phyloP scores from a whole-genome alignment of 2,888 invertebrate species.

The Drosophila emarginata region DNA sequence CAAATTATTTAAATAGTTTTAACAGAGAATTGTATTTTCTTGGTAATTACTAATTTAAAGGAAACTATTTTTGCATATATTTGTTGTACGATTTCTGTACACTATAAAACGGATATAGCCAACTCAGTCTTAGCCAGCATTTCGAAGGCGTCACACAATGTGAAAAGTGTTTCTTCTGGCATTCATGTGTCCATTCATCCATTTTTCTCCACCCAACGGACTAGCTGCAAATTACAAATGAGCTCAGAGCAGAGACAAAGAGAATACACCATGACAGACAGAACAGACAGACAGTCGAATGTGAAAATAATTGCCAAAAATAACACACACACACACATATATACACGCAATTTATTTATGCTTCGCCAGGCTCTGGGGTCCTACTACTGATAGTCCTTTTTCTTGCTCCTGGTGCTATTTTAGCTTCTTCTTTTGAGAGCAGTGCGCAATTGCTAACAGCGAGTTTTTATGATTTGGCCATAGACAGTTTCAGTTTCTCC shows the following conservation, averaged over 20 bases:
- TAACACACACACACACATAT: slow-evolving; percentile 39
- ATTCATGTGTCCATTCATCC: slow-evolving; percentile 6
- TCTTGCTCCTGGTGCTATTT: neutral
- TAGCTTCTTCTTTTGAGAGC: neutral
- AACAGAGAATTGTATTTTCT: neutral
- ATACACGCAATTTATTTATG: slow-evolving; percentile 65
- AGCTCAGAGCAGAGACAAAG: slow-evolving; percentile 47
- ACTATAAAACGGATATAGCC: neutral
- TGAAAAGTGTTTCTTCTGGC: slow-evolving; percentile 13
- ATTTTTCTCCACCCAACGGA: slow-evolving; percentile 22
- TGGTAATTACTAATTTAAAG: neutral
- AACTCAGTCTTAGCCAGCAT: neutral
- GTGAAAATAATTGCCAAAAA: slow-evolving; percentile 78
- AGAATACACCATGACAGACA: slow-evolving; percentile 4
- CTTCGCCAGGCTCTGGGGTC: slow-evolving; percentile 44
- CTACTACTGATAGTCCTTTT: neutral
- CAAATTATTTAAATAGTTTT: neutral
- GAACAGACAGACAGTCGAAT: slow-evolving; percentile 59
- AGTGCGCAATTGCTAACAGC: slow-evolving; percentile 45
- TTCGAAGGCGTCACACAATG: slow-evolving; percentile 48
- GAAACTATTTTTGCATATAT: neutral
- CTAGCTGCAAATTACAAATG: slow-evolving; percentile 73
- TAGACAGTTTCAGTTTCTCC: slow-evolving; percentile 49
- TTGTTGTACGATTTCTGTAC: neutral
- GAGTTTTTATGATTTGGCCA: slow-evolving; percentile 70